Percentiles rank a stretch among this genome's conserved stretches.
Conservation (phyloP, 2,888 invertebrate species). For the Palloptera scutellata region DNA sequence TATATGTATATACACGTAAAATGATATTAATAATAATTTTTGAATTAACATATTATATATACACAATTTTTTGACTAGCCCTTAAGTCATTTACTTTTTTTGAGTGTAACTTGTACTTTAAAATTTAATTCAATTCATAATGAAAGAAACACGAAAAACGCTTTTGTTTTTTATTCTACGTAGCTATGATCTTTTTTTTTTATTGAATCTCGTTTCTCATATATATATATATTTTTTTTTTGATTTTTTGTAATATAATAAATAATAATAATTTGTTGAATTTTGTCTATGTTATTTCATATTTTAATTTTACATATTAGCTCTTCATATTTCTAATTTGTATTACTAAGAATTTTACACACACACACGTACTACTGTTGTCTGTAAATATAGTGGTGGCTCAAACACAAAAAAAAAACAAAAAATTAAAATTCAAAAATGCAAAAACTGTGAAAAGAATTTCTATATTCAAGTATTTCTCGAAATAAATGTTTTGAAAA, state of each 20-base stretch:
- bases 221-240: conserved; percentile 18
- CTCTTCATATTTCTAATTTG: conserved; percentile 12
- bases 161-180: conserved; percentile 23
- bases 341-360: not conserved
- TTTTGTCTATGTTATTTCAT: not conserved
- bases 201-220: conserved; percentile 27
- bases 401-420: not conserved
- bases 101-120: not conserved
- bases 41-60: conserved; percentile 11
- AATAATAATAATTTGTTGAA: conserved; percentile 10
- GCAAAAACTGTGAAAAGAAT: not conserved
- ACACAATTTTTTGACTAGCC: conserved; percentile 38
- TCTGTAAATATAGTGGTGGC: not conserved
- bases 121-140: no score
- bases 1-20: conserved; percentile 13
- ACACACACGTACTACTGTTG: conserved; percentile 4
- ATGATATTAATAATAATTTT: not conserved
- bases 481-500: not conserved
- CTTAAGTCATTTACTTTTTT: conserved; percentile 23
- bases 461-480: conserved; percentile 9
- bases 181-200: conserved; percentile 34
- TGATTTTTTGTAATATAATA: not conserved
- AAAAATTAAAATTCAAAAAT: no score
- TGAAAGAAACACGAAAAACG: no score
- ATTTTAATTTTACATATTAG: conserved; percentile 10